phyloP scores from a whole-genome alignment of 2,797 vertebrate species.

The Bufotes viridis region DNA sequence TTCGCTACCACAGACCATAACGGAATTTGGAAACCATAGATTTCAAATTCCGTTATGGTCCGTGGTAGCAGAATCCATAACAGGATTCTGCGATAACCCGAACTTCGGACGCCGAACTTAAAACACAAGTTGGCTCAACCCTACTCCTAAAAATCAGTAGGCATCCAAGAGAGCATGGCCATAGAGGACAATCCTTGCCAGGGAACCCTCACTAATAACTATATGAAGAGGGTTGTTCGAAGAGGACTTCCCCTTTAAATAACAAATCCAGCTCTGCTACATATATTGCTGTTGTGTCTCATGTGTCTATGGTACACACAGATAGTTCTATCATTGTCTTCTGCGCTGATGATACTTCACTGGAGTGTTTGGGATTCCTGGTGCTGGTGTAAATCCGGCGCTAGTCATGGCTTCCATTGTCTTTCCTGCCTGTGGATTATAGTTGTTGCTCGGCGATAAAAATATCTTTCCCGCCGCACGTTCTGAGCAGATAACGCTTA shows the following conservation, averaged over 20 bases:
- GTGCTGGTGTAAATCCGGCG: not conserved
- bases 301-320: not conserved
- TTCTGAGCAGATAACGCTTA: not conserved
- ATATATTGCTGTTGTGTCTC: not conserved
- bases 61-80: too few species aligned
- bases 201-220: not conserved
- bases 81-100: too few species aligned
- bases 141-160: not conserved
- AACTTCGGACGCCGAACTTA: too few species aligned
- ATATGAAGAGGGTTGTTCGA: not conserved
- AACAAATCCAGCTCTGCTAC: constrained; percentile 5
- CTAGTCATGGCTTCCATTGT: not conserved
- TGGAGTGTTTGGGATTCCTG: not conserved
- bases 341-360: not conserved
- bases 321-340: not conserved
- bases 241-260: not conserved
- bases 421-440: not conserved
- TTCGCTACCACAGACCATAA: too few species aligned
- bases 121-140: too few species aligned
- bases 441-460: not conserved
- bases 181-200: not conserved
- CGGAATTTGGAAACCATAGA: too few species aligned
- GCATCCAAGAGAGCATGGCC: not conserved
- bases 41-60: too few species aligned
- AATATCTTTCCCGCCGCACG: constrained; percentile 13